Percentiles rank a stretch among this genome's conserved stretches.
phyloP scores from a whole-genome alignment of 2,797 vertebrate genomes.

The Macroramphosus scolopax region DNA sequence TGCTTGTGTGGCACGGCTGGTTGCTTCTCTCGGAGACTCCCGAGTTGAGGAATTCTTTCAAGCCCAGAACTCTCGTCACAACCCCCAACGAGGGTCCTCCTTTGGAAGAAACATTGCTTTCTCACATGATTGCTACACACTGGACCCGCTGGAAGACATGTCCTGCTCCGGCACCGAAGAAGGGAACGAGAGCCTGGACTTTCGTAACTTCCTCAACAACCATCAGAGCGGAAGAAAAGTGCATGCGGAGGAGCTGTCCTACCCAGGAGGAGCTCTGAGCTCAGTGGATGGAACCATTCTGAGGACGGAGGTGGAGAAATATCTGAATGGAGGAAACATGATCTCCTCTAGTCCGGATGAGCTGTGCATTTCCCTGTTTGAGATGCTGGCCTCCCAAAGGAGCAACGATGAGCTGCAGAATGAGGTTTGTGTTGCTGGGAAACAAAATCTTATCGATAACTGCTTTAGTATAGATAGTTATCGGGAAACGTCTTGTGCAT shows the following conservation, averaged over 20 bases:
- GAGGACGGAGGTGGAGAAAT: slow-evolving; percentile 88
- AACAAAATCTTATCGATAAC: neutral
- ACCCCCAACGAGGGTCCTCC: slow-evolving; percentile 44
- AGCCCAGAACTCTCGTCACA: slow-evolving; percentile 68
- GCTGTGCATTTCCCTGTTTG: slow-evolving; percentile 91
- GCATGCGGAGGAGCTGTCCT: slow-evolving; percentile 42
- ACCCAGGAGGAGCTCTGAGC: slow-evolving; percentile 58
- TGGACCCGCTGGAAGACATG: slow-evolving; percentile 84
- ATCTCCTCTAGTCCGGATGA: slow-evolving; percentile 88
- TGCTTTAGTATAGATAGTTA: too few relatives aligned
- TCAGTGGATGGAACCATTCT: slow-evolving; percentile 81
- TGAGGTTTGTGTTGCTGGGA: slow-evolving; percentile 81
- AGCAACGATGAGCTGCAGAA: slow-evolving; percentile 95
- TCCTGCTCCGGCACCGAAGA: slow-evolving; percentile 51
- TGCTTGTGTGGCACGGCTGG: slow-evolving; percentile 78
- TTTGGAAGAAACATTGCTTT: slow-evolving; percentile 90
- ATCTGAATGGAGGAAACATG: slow-evolving; percentile 82
- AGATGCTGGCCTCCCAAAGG: slow-evolving; percentile 91
- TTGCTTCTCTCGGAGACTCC: slow-evolving; percentile 79
- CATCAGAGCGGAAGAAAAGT: slow-evolving; percentile 75
- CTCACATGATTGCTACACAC: slow-evolving; percentile 88
- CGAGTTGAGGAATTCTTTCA: slow-evolving; percentile 81
- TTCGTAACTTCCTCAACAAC: slow-evolving; percentile 84
- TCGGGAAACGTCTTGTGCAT: too few relatives aligned
- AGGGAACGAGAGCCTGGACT: slow-evolving; percentile 75